These are phyloP conservation scores for Cecropterus lyciades DNA, from an alignment of 1,140 invertebrate species.

Conservation along the genomic window DNA sequence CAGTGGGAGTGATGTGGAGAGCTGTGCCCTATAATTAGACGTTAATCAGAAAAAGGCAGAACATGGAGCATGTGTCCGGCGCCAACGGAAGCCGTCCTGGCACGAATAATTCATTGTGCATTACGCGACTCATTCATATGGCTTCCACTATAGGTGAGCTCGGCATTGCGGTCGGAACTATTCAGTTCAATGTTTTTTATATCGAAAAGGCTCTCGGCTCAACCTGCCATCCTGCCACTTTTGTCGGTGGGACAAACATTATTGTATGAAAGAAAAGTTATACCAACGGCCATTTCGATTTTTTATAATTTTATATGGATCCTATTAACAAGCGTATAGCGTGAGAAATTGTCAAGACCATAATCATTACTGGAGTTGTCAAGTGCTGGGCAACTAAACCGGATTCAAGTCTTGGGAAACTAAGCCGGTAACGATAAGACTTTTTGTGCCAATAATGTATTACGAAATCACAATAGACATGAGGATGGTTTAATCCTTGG, in stretches of 20 bases:
- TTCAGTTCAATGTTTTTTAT: slow-evolving; percentile 24
- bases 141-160: slow-evolving; percentile 47
- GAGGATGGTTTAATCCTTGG: no score
- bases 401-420: no score
- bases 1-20: slow-evolving; percentile 71
- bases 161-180: slow-evolving; percentile 25
- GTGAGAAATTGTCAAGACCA: background rate
- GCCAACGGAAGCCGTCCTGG: slow-evolving; percentile 76
- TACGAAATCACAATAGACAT: no score
- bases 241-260: slow-evolving; percentile 15
- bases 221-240: slow-evolving; percentile 29
- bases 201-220: slow-evolving; percentile 11
- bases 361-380: no score
- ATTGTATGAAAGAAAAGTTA: background rate
- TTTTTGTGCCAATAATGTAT: no score
- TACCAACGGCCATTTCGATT: background rate
- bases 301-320: background rate
- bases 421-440: no score
- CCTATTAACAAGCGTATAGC: background rate
- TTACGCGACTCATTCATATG: slow-evolving; percentile 75
- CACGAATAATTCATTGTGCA: slow-evolving; percentile 77
- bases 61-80: slow-evolving; percentile 73
- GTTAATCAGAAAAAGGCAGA: slow-evolving; percentile 81
- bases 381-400: no score
- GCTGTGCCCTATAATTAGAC: slow-evolving; percentile 80